A percentile compares a stretch with the other conserved stretches of the same genome.
These are phyloP conservation scores for Halcyon smyrnensis DNA, from an alignment of 2,797 vertebrate species.

Conservation along the genomic window DNA sequence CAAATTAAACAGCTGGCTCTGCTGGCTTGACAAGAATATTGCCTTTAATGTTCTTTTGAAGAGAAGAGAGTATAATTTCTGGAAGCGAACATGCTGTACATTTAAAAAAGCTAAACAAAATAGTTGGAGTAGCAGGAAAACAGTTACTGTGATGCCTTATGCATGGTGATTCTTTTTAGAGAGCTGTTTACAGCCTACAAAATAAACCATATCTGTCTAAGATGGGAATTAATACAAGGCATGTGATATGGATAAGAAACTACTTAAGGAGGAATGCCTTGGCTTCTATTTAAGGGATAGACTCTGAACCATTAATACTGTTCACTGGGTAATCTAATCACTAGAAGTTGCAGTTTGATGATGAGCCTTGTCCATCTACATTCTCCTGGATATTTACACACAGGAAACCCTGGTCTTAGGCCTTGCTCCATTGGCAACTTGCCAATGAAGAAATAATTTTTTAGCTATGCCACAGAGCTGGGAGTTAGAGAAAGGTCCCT, in stretches of 20 bases:
- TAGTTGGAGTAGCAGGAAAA: neutral
- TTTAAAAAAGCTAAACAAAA: neutral
- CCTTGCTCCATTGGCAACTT: neutral
- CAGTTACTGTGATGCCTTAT: fast-evolving
- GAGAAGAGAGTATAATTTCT: neutral
- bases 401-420: neutral
- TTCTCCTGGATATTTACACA: neutral
- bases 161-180: neutral
- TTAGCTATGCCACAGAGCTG: neutral
- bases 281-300: neutral
- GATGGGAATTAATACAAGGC: neutral
- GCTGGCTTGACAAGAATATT: neutral
- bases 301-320: neutral
- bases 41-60: neutral
- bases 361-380: neutral
- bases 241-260: neutral
- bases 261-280: neutral
- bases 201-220: neutral
- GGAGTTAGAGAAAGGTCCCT: neutral
- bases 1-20: neutral
- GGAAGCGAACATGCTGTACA: neutral
- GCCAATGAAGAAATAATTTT: neutral
- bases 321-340: neutral
- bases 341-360: neutral
- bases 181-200: neutral